Evolutionary conservation across 53 echinoderm and acorn worm species (phyloP), one percentile per base, ranked within the genome.

Genomic region (Crossaster papposus): DNA sequence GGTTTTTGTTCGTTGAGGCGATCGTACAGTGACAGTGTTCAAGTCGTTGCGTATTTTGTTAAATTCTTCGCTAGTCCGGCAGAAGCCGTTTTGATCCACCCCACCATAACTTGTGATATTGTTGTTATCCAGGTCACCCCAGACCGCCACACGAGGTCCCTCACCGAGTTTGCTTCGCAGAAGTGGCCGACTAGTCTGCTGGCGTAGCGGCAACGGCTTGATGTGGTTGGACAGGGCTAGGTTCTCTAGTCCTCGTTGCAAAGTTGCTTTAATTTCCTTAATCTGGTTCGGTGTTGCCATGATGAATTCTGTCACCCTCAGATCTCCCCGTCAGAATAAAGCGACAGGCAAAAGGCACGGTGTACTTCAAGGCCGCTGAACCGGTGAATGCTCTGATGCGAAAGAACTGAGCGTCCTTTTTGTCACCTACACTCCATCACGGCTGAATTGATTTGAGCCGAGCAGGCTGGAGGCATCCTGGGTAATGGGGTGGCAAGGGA

Each of bases 231-330:
- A 90, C 32, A 99, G 89, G 37, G 91, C 92, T 12, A 99, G 91
- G 38, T 95, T 96, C 79, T 99, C 99, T 44, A 99, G 80, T 26
- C 99, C 96, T 14, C 99, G 88, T 83, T 96, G 96, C 52, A 99
- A 80, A n/a, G 94, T 99, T 34, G 96, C 88, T 90, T 94, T 89
- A 23, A 96, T 94, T 80, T 96, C 94, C 52, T 99, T 91, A 31
- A 93, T 91, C 58, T 99, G 93, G 83, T 83, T 96, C 18, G 94
- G 92, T 34, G 96, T 96, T 64, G 94, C 96, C 96, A 96, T 96
- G 77, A 34, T 87, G 75, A 0, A 44, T 5, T 10, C 75, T 14
- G 10, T 35, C 32, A 31, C 24, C 31, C 75, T 4, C 17, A 35
- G 36, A 74, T 33, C 34, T 36, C 12, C 11, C 18, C 12, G 58